Evolutionary conservation across 2,888 invertebrate genomes (phyloP), one percentile per base, ranked within the genome.

Genomic region (Polydesmus complanatus): DNA sequence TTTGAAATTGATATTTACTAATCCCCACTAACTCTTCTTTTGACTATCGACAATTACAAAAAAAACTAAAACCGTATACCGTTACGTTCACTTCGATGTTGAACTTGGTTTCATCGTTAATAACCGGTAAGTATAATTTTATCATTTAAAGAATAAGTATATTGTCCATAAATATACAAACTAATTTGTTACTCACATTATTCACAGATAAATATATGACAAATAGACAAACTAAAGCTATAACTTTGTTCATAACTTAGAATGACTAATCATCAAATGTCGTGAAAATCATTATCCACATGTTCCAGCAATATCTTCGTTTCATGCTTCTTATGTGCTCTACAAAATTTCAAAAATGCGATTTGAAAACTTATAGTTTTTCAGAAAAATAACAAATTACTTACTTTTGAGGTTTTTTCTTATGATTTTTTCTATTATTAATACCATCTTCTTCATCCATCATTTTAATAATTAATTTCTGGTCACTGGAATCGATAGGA

Each of bases 381-480:
- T 51, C n/a, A 51, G n/a, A 51, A 8, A 51, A 21, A 51, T 51
- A 21, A 51, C 5, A 51, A n/a, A 51, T 51, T 3, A 47, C 59
- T 59, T 52, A 64, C 64, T 64, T 64, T 37, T 52, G 56, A 47
- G 62, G 61, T 48, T 66, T 67, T 27, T 64, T 63, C 27, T 61
- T 61, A 11, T 65, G 61, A 37, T 66, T 65, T 23, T 62, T 66
- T 59, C 79, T 70, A 74, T 93, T 89, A 18, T 83, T 76, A 3
- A 92, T 91, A 0, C 93, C 93, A 69, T 93, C 88, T 3, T 84
- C 81, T 65, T 91, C 88, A 71, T 95, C 95, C 95, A 96, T 96
- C 91, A 95, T 93, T 55, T 88, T 82, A 19, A 94, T 77, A 65
- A 93, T 90, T 66, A 67, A 69, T 1, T 84, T 85, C 74, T 94